Conservation (phyloP, 2,113 vertebrate species). For the Actenoides hombroni region DNA sequence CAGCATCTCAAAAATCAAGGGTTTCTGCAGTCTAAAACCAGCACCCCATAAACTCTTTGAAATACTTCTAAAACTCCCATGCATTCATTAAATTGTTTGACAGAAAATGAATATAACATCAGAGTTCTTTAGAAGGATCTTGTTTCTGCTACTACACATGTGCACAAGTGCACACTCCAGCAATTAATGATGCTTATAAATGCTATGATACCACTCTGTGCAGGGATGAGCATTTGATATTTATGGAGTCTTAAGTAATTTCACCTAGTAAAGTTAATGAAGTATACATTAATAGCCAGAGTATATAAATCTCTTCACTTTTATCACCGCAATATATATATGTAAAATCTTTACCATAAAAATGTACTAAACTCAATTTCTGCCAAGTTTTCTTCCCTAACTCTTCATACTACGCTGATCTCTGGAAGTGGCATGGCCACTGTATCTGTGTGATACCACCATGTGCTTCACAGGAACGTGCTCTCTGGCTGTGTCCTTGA, state of each 20-base stretch:
- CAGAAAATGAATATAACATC: background rate
- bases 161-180: background rate
- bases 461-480: background rate
- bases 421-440: background rate
- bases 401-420: background rate
- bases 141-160: background rate
- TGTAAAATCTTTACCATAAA: background rate
- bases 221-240: background rate
- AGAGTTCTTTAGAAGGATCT: background rate
- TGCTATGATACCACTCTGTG: background rate
- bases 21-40: background rate
- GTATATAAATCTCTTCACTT: background rate
- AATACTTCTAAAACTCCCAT: background rate
- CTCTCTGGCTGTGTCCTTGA: background rate
- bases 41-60: background rate
- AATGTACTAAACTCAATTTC: background rate
- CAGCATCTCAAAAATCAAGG: background rate
- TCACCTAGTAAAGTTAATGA: constrained; percentile 49
- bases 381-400: background rate
- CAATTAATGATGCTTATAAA: constrained; percentile 22
- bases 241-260: constrained; percentile 45
- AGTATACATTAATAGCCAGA: background rate
- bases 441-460: background rate
- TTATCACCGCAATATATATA: background rate
- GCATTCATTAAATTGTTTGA: background rate